These are phyloP conservation scores for Catharus ustulatus DNA, from an alignment of 2,797 vertebrate genomes.

Conservation along the genomic window DNA sequence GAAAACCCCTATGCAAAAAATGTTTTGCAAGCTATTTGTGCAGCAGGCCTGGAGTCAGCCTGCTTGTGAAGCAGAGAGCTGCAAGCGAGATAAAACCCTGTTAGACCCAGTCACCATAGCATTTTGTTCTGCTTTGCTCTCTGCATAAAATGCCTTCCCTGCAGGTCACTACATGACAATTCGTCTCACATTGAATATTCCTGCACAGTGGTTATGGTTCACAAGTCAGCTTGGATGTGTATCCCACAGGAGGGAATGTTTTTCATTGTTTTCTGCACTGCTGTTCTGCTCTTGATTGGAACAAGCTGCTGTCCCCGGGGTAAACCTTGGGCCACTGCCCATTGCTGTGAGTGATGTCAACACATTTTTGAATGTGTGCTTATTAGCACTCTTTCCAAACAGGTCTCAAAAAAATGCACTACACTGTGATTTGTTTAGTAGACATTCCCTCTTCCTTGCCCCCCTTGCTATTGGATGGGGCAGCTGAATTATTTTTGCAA, in stretches of 20 bases:
- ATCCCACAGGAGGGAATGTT: slow-evolving; percentile 28
- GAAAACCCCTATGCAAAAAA: not conserved
- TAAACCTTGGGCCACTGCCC: slow-evolving; percentile 39
- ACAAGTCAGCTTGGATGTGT: not conserved
- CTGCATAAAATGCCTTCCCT: not conserved
- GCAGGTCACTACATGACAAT: not conserved
- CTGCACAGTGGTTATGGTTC: slow-evolving; percentile 2
- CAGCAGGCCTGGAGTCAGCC: not conserved
- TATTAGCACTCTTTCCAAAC: slow-evolving; percentile 64
- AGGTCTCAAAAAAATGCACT: slow-evolving; percentile 42
- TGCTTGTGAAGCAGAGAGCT: not conserved
- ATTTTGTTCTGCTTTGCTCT: not conserved
- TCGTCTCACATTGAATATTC: not conserved
- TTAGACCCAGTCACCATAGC: not conserved
- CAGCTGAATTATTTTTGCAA: slow-evolving; percentile 11
- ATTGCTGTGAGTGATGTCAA: slow-evolving; percentile 65
- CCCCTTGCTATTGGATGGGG: not conserved
- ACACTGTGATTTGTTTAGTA: slow-evolving; percentile 27
- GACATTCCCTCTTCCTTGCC: not conserved
- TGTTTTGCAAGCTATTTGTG: not conserved
- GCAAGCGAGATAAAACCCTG: rapidly evolving
- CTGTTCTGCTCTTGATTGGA: slow-evolving; percentile 57
- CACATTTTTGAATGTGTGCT: slow-evolving; percentile 53
- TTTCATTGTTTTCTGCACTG: slow-evolving; percentile 42
- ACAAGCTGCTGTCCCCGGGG: slow-evolving; percentile 61